A percentile compares a stretch with the other conserved stretches of the same genome.
phyloP scores from a whole-genome alignment of 2,888 invertebrate genomes.

The Pyrocoelia pectoralis region DNA sequence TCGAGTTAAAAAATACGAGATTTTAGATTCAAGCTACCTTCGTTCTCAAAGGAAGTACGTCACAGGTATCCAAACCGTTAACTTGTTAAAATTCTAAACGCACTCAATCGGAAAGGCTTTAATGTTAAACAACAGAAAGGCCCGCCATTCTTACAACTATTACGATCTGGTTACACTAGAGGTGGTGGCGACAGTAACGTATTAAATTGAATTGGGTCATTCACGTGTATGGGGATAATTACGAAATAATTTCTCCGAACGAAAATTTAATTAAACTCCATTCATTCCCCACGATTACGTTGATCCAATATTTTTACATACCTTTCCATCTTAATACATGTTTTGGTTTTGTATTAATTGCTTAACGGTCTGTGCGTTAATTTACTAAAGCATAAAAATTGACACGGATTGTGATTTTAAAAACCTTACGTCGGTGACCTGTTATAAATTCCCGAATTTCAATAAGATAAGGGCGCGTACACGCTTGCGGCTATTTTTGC shows the following conservation, averaged over 20 bases:
- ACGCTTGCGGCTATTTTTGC: too few species aligned
- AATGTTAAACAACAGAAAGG: too few species aligned
- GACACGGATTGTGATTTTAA: conserved; percentile 18
- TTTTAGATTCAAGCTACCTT: too few species aligned
- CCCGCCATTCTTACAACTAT: too few species aligned
- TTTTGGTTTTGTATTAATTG: background rate
- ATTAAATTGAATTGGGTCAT: conserved; percentile 3
- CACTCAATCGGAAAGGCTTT: too few species aligned
- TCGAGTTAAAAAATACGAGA: too few species aligned
- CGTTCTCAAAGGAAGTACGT: too few species aligned
- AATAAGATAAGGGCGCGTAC: background rate
- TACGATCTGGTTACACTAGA: background rate
- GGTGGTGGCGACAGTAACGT: background rate
- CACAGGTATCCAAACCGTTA: too few species aligned
- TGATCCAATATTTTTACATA: too few species aligned
- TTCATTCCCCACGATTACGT: background rate
- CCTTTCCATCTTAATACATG: too few species aligned
- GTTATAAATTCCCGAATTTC: background rate
- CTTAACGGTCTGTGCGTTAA: conserved; percentile 19
- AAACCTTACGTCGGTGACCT: conserved; percentile 14
- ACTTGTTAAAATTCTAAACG: too few species aligned
- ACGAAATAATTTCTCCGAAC: background rate
- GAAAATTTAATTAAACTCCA: conserved; percentile 7
- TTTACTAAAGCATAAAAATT: conserved; percentile 20
- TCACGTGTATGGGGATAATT: conserved; percentile 4